Percentiles rank a stretch among this genome's conserved stretches.
Conservation (phyloP, 2,888 invertebrate species). For the Zhuqinia jingwanae region DNA sequence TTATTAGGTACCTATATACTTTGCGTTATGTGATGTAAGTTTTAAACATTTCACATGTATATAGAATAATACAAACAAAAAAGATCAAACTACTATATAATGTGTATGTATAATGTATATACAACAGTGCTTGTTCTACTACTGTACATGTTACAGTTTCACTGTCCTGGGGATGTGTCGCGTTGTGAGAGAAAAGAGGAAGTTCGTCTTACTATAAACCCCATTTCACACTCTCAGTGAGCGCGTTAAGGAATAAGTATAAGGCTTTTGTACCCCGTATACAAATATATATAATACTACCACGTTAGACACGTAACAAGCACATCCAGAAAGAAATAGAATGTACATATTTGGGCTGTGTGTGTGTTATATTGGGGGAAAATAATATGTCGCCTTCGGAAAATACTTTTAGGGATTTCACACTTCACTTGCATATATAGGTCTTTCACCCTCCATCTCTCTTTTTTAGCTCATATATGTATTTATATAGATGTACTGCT, state of each 20-base stretch:
- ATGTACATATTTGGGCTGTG: constrained; percentile 4
- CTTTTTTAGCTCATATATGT: neutral
- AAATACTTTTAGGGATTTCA: constrained; percentile 55
- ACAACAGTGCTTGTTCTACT: neutral
- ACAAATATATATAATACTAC: neutral
- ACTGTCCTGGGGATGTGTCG: neutral
- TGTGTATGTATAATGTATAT: too few relatives aligned
- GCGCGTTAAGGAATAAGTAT: neutral
- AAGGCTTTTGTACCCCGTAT: neutral
- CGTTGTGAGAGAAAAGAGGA: neutral
- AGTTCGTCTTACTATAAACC: neutral
- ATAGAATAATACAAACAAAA: constrained; percentile 4
- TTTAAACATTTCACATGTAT: neutral
- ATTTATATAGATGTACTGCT: too few relatives aligned
- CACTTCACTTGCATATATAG: constrained; percentile 21
- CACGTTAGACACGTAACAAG: neutral
- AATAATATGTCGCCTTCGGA: constrained; percentile 50
- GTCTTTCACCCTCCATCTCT: neutral
- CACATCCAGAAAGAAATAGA: neutral
- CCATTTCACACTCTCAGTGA: neutral
- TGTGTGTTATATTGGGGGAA: constrained; percentile 7
- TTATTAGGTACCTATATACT: neutral
- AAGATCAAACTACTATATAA: constrained; percentile 25
- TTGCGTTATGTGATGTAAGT: neutral
- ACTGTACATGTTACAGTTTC: neutral